phyloP scores from a whole-genome alignment of 2,888 invertebrate species.

The Cyrtodaria siliqua region DNA sequence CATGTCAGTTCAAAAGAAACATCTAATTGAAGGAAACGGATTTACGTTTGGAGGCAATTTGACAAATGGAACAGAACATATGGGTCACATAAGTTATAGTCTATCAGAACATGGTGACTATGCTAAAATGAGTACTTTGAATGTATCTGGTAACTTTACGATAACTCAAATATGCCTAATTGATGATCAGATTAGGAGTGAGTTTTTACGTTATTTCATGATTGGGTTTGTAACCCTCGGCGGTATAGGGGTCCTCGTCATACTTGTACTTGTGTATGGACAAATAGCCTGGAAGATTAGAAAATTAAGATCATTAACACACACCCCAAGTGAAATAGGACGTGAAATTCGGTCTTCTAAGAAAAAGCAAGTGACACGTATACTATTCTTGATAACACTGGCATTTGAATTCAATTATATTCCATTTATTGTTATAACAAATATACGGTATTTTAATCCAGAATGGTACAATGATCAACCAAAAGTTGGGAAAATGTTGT shows the following conservation, averaged over 20 bases:
- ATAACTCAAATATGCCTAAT: conserved; percentile 46
- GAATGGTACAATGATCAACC: conserved; percentile 57
- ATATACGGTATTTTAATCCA: conserved; percentile 63
- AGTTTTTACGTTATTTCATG: conserved; percentile 48
- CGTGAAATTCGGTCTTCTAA: conserved; percentile 16
- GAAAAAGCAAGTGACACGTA: conserved; percentile 59
- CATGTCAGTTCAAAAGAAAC: not conserved
- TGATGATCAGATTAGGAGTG: conserved; percentile 34
- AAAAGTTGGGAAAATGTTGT: conserved; percentile 60
- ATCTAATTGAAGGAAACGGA: too few relatives aligned
- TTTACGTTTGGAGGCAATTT: too few relatives aligned
- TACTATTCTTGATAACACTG: conserved; percentile 73
- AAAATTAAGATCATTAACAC: conserved; percentile 17
- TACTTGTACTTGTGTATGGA: conserved; percentile 45
- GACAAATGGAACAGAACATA: too few relatives aligned
- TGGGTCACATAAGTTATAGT: too few relatives aligned
- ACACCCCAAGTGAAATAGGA: conserved; percentile 5
- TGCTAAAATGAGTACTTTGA: not conserved
- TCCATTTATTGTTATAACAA: conserved; percentile 72
- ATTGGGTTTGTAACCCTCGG: conserved; percentile 49
- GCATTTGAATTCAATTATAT: conserved; percentile 73
- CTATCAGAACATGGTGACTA: not conserved
- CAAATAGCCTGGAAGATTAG: conserved; percentile 43
- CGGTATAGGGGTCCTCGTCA: conserved; percentile 29
- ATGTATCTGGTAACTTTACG: not conserved